These are phyloP conservation scores for Enoplosus armatus DNA, from an alignment of 2,797 vertebrate genomes.

Conservation along the genomic window DNA sequence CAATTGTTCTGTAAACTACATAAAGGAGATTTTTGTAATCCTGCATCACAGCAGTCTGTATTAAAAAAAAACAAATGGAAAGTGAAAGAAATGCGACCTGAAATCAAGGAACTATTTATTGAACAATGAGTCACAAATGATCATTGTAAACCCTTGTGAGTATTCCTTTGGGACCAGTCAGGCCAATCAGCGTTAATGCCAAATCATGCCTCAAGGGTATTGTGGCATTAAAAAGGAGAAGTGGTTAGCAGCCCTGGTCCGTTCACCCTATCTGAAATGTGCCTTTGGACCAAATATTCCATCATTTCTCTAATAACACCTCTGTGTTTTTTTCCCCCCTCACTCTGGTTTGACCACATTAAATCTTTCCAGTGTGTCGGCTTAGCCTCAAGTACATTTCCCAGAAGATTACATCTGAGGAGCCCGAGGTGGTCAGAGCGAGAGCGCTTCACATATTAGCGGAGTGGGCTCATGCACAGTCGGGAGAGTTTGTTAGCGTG, in stretches of 20 bases:
- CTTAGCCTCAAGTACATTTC: slow-evolving; percentile 61
- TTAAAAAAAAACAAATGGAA: neutral
- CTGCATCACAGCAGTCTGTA: neutral
- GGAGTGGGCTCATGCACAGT: slow-evolving; percentile 38
- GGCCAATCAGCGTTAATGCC: slow-evolving; percentile 54
- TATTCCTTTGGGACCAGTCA: slow-evolving; percentile 24
- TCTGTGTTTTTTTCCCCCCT: slow-evolving; percentile 31
- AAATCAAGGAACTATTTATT: neutral
- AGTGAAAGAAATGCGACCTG: neutral
- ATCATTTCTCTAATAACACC: slow-evolving; percentile 50
- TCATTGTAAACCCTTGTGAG: slow-evolving; percentile 17
- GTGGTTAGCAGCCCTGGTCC: slow-evolving; percentile 42
- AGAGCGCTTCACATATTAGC: slow-evolving; percentile 39
- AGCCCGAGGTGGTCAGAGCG: slow-evolving; percentile 53
- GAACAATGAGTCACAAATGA: slow-evolving; percentile 25
- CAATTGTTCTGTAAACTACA: neutral
- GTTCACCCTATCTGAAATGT: slow-evolving; percentile 36
- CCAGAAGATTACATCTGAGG: slow-evolving; percentile 66
- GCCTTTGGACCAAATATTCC: slow-evolving; percentile 58
- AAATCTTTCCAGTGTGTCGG: slow-evolving; percentile 67
- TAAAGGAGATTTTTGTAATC: neutral
- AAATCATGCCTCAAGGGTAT: slow-evolving; percentile 42
- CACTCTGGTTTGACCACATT: slow-evolving; percentile 50
- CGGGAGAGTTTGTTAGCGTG: neutral
- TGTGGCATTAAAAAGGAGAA: slow-evolving; percentile 54